phyloP scores from a whole-genome alignment of 2,888 invertebrate genomes.

The Amorpha juglandis region DNA sequence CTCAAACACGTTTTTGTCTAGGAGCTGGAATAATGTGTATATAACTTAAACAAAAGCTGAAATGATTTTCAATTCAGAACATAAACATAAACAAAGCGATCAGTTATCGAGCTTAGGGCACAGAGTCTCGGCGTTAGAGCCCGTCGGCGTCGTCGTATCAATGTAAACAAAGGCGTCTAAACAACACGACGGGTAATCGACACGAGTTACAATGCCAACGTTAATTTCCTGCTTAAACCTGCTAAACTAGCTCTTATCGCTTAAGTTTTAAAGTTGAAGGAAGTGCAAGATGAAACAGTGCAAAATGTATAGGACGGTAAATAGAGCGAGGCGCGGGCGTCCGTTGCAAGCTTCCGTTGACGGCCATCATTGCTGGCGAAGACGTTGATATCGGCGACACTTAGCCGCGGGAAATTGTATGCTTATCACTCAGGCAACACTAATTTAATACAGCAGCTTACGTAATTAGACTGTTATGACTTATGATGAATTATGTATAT shows the following conservation, averaged over 20 bases:
- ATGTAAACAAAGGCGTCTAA: conserved; percentile 55
- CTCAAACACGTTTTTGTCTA: not conserved
- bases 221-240: not conserved
- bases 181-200: conserved; percentile 50
- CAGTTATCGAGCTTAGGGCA: conserved; percentile 25
- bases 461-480: conserved; percentile 22
- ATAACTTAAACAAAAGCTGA: conserved; percentile 19
- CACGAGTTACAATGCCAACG: conserved; percentile 43
- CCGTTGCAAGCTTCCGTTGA: conserved; percentile 53
- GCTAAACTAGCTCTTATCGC: conserved; percentile 38
- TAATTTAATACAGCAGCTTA: conserved; percentile 18
- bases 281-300: conserved; percentile 31
- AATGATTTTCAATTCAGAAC: conserved; percentile 19
- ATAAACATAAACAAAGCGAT: conserved; percentile 18
- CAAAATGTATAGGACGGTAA: conserved; percentile 38
- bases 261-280: conserved; percentile 33
- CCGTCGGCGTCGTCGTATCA: conserved; percentile 38
- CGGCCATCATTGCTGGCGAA: conserved; percentile 46
- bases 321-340: conserved; percentile 49
- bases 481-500: conserved; percentile 14
- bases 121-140: conserved; percentile 19
- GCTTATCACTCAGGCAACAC: conserved; percentile 40
- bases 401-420: conserved; percentile 40
- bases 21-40: conserved; percentile 13
- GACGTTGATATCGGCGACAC: conserved; percentile 51